Evolutionary conservation across 2,888 invertebrate species (phyloP), one percentile per base, ranked within the genome.

Genomic region (Lingula anatina): DNA sequence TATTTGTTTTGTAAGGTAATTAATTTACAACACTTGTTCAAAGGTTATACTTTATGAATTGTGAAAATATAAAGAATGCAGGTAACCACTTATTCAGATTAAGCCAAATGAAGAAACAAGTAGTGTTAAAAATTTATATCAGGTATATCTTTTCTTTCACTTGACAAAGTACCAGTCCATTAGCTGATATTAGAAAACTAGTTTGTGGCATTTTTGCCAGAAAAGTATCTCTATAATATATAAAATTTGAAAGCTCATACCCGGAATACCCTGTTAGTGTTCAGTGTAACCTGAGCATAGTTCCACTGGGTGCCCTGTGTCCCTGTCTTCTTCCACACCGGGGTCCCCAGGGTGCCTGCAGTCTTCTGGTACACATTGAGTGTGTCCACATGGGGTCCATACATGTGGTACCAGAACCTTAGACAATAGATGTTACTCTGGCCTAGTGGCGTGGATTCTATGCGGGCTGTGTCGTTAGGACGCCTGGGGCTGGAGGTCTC

Each of bases 391-490:
- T 64, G 54, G 26, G 68, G 61, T 25, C 75, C 74, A 57, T 66
- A 71, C 72, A 73, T 73, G 55, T 68, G 67, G 56, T 71, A 75
- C 69, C 69, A 70, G 55, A 74, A 72, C 47, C 65, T 65, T 39
- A 74, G 59, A 46, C 73, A 74, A 21, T 60, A 53, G 2, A 67
- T 67, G 7, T 21, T 35, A 3, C 12, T 21, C 4, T 25, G 9
- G 26, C 28, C 21, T 5, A 44, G 50, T 3, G 45, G 24, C 1
- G 60, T 53, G 46, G 66, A 68, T 31, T 64, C 47, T 18, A 71
- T 50, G 25, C 64, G 57, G 5, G 70, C 69, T 44, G 66, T 59
- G 28, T 53, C 54, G 44, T 67, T 67, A 5, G 47, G 41, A 7
- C 28, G 9, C 31, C 15, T 9, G 9, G 9, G 9, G 31, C 31